Percentiles rank a stretch among this genome's conserved stretches.
Conservation (phyloP, 2,888 invertebrate species). For the Thelaira solivaga region DNA sequence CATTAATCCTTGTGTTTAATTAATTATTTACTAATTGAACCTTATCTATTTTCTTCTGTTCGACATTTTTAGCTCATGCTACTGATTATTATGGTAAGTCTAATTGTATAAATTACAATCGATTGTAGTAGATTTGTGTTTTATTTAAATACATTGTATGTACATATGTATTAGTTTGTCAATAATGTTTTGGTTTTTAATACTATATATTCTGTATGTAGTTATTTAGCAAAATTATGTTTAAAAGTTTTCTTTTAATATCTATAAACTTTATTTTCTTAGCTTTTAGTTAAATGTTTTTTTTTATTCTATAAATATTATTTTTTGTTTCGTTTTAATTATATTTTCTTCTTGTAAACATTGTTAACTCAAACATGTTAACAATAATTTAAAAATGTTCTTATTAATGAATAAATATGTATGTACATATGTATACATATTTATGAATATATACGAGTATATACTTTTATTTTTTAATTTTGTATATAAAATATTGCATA, state of each 20-base stretch:
- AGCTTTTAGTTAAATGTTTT: conserved; percentile 44
- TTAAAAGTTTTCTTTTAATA: conserved; percentile 67
- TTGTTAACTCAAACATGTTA: conserved; percentile 50
- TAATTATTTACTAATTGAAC: conserved; percentile 46
- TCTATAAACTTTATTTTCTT: conserved; percentile 36
- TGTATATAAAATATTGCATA: conserved; percentile 58
- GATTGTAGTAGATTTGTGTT: conserved; percentile 71
- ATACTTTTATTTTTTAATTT: conserved; percentile 31
- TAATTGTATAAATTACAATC: conserved; percentile 79
- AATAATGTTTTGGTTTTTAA: conserved; percentile 41
- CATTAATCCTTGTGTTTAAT: conserved; percentile 18
- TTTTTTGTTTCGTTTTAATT: conserved; percentile 63
- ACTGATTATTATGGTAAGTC: conserved; percentile 99
- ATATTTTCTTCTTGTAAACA: conserved; percentile 61
- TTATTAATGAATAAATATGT: conserved; percentile 62
- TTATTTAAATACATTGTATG: conserved; percentile 51
- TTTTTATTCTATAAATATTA: conserved; percentile 44
- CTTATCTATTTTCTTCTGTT: conserved; percentile 71
- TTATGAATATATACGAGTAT: conserved; percentile 62
- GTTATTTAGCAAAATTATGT: conserved; percentile 34
- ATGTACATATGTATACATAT: conserved; percentile 15
- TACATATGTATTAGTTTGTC: conserved; percentile 50
- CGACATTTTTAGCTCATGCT: conserved; percentile 87
- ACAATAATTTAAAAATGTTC: conserved; percentile 36
- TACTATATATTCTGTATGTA: conserved; percentile 12